phyloP scores from a whole-genome alignment of 2,113 vertebrate genomes.

The Scomber japonicus region DNA sequence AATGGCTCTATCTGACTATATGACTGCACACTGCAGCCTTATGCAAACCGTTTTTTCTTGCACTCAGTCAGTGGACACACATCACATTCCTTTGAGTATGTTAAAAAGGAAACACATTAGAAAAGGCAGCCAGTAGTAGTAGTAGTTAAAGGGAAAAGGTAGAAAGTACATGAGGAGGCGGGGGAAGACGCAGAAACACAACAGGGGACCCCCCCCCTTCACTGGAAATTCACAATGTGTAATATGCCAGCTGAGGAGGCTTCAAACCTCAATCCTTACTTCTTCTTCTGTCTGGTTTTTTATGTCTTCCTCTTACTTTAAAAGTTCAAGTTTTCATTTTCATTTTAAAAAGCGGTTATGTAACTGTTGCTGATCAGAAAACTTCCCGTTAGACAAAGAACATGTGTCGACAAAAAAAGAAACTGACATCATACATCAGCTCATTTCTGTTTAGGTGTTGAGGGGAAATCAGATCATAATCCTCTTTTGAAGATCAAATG shows the following conservation, averaged over 20 bases:
- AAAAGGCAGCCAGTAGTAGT: constrained; percentile 11
- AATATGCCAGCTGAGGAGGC: constrained; percentile 34
- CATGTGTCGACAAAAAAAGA: neutral
- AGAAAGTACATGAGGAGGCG: constrained; percentile 70
- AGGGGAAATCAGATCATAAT: constrained; percentile 15
- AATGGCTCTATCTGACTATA: neutral
- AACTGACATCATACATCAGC: constrained; percentile 3
- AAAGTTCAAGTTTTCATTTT: constrained; percentile 31
- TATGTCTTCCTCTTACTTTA: neutral
- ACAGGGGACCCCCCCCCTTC: constrained; percentile 52
- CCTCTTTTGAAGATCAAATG: neutral
- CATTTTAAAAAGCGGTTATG: neutral
- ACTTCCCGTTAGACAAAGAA: neutral
- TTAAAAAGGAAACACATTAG: constrained; percentile 30
- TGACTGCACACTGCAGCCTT: neutral
- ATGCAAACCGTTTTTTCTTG: constrained; percentile 2
- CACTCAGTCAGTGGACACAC: neutral
- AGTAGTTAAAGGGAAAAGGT: constrained; percentile 52
- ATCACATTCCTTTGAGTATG: constrained; percentile 23
- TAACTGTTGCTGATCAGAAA: neutral
- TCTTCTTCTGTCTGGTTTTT: constrained; percentile 16
- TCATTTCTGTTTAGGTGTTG: neutral
- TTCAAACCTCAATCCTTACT: constrained; percentile 11
- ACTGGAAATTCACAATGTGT: constrained; percentile 75
- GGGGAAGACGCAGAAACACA: constrained; percentile 67